Evolutionary conservation across 2,113 vertebrate species (phyloP).

Genomic region (Nothobranchius kuhntae): DNA sequence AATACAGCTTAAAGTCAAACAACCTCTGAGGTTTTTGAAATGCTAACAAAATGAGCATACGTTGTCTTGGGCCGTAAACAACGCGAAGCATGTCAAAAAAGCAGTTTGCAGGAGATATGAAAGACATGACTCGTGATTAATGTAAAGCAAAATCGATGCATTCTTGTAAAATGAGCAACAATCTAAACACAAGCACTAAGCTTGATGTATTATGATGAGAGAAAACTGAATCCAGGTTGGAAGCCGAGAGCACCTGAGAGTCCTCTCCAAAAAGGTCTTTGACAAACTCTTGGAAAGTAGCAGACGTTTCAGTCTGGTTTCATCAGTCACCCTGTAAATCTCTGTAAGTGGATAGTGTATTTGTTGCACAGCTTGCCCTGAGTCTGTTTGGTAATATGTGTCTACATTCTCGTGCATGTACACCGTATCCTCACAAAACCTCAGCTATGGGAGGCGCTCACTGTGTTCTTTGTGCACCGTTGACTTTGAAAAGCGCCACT

Average conservation of each 20-base stretch:
- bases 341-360: constrained; percentile 33
- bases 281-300: constrained; percentile 28
- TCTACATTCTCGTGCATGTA: constrained; percentile 7
- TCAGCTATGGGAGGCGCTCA: constrained; percentile 48
- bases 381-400: constrained; percentile 40
- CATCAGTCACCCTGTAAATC: constrained; percentile 19
- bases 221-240: constrained; percentile 17
- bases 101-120: too few species aligned
- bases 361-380: constrained; percentile 21
- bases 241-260: constrained; percentile 26
- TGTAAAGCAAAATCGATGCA: background rate
- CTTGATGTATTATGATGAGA: constrained; percentile 14
- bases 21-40: too few species aligned
- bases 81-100: too few species aligned
- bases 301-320: constrained; percentile 28
- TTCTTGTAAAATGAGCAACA: constrained; percentile 17
- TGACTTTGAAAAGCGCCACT: constrained; percentile 66
- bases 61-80: too few species aligned
- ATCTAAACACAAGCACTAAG: background rate
- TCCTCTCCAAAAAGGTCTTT: constrained; percentile 25
- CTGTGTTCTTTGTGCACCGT: constrained; percentile 46
- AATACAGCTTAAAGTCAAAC: too few species aligned
- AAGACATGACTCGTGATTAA: background rate
- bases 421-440: constrained; percentile 66
- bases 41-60: too few species aligned